phyloP scores from a whole-genome alignment of 2,113 vertebrate genomes.

The Lathamus discolor region DNA sequence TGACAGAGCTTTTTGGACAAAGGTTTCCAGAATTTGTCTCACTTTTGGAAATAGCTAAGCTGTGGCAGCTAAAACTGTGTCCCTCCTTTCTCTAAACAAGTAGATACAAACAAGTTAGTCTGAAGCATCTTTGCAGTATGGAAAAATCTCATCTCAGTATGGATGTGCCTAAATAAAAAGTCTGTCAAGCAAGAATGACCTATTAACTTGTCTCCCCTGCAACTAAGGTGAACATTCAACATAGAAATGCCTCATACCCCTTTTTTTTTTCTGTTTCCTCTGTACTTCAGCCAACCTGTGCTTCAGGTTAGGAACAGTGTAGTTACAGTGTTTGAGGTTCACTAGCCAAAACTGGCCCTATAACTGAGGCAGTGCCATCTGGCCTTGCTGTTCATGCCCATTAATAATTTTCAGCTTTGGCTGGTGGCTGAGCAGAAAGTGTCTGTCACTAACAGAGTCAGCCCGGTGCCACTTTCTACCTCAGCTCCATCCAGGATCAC shows the following conservation, averaged over 20 bases:
- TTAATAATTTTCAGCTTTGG: background rate
- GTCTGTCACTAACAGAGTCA: background rate
- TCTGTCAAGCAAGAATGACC: background rate
- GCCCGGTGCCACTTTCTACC: background rate
- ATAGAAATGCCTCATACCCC: background rate
- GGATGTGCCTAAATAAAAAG: background rate
- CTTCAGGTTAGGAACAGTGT: background rate
- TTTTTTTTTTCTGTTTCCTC: background rate
- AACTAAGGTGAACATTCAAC: background rate
- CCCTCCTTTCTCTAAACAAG: background rate
- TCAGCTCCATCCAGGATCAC: background rate
- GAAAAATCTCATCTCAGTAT: background rate
- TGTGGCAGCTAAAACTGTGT: background rate
- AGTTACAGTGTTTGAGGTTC: background rate
- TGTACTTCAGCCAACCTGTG: background rate
- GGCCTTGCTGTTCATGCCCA: background rate
- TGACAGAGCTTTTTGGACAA: background rate
- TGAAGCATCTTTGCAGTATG: background rate
- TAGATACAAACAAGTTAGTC: background rate
- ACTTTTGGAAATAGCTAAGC: background rate
- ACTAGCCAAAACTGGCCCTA: background rate
- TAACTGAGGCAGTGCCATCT: background rate
- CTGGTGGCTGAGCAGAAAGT: background rate
- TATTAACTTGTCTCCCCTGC: background rate
- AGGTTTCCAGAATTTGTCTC: background rate